These are phyloP conservation scores for Marasmarcha lunaedactyla DNA, from an alignment of 2,888 invertebrate species.

Conservation along the genomic window DNA sequence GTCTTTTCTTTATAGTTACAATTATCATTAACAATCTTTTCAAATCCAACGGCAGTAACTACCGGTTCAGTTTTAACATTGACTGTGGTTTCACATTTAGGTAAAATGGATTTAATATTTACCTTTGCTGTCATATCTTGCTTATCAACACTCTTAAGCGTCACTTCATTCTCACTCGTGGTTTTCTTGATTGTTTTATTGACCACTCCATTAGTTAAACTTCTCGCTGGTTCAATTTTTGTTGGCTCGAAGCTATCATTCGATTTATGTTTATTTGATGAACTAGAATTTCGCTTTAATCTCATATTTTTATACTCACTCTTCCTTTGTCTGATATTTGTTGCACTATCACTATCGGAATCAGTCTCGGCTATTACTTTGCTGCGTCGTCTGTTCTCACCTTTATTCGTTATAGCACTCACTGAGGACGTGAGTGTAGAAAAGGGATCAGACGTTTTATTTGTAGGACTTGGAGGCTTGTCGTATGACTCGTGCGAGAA, in stretches of 20 bases:
- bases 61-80: neutral
- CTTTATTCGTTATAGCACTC: constrained; percentile 66
- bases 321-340: constrained; percentile 53
- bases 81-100: constrained; percentile 3
- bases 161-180: constrained; percentile 25
- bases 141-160: constrained; percentile 41
- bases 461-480: constrained; percentile 60
- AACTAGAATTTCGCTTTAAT: constrained; percentile 53
- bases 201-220: constrained; percentile 11
- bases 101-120: constrained; percentile 12
- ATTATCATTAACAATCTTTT: constrained; percentile 8
- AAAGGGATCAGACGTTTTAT: constrained; percentile 63
- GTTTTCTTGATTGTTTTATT: neutral
- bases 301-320: constrained; percentile 56
- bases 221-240: constrained; percentile 35
- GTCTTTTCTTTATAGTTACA: constrained; percentile 17
- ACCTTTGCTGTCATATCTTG: constrained; percentile 23
- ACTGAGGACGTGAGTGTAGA: constrained; percentile 64
- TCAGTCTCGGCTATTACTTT: constrained; percentile 56
- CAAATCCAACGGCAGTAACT: neutral
- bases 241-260: constrained; percentile 35
- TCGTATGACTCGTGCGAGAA: constrained; percentile 72
- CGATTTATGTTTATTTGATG: constrained; percentile 45
- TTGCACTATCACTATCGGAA: constrained; percentile 50
- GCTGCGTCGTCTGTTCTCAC: constrained; percentile 57